Base-by-base conservation (phyloP, 2,113 vertebrate species). In the Mormoops blainvillei region DNA sequence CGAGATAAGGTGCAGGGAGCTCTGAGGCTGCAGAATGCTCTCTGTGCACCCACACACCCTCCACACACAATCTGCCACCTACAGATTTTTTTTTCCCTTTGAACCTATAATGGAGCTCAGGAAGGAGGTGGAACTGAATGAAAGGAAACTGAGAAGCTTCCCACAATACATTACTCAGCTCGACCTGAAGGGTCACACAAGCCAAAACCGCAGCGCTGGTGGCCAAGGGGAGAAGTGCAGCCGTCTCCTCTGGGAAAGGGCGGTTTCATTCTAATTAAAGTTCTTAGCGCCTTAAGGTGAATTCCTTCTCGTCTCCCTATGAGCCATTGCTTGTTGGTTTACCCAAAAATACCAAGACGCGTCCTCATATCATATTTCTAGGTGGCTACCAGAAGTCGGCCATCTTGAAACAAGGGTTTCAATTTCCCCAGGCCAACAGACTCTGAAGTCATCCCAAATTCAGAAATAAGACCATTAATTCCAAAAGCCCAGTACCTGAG, bases 351-450 rank as follows among this genome's bases (percentile, higher is more conserved):
- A 41, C 4, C 65, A 71, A 58, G 50, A 76, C 58, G 38, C 5
- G 33, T 50, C 54, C 61, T 89, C 45, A 38, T 83, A 63, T 63
- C 13, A 14, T 7, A 7, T 38, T 36, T 24, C 52, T 43, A 28
- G n/a, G 50, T 26, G 54, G 28, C 24, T 45, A 16, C 50, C 78
- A 48, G 67, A 77, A 65, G 61, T 18, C 1, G 18, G 43, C 48
- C 85, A 52, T 81, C 78, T 87, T 87, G 82, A 80, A 89, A 68
- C 28, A 85, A 92, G 86, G 87, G 87, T 97, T 98, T 97, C 92
- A 52, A 95, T 98, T 97, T 98, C 94, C 97, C 96, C 96, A 98
- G 98, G 94, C 97, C 98, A 98, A 78, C 83, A 89, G 96, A 97
- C 96, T 96, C 95, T 85, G 84, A 94, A 98, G 96, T 97, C 96